These are phyloP conservation scores for Hirtodrosophila histrioides DNA, from an alignment of 2,888 invertebrate genomes.

Conservation along the genomic window DNA sequence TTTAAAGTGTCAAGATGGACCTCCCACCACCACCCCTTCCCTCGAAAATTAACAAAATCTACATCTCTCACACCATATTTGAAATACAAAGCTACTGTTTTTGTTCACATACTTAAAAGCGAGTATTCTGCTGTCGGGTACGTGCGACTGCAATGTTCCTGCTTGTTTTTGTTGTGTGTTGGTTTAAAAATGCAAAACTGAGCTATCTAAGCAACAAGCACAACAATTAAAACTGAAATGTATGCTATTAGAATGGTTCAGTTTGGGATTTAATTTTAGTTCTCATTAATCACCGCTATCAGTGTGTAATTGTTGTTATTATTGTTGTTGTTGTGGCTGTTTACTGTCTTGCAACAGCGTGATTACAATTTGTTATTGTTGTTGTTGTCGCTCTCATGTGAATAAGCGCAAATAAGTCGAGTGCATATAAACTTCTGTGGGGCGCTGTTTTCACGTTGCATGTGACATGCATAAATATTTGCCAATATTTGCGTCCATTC, in stretches of 20 bases:
- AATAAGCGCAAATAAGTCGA: slow-evolving; percentile 50
- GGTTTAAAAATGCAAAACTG: slow-evolving; percentile 1
- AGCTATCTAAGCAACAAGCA: slow-evolving; percentile 37
- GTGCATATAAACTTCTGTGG: slow-evolving; percentile 39
- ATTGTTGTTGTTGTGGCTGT: slow-evolving; percentile 5
- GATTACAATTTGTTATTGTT: slow-evolving; percentile 39
- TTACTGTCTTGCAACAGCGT: slow-evolving; percentile 11
- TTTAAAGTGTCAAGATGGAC: too few relatives aligned
- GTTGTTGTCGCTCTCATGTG: slow-evolving; percentile 37
- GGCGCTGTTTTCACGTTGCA: slow-evolving; percentile 33
- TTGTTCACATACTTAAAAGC: too few relatives aligned
- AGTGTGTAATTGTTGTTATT: slow-evolving; percentile 2
- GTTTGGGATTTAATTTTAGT: not conserved
- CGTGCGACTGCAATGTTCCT: too few relatives aligned
- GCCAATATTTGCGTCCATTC: slow-evolving; percentile 60
- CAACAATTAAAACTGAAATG: slow-evolving; percentile 31
- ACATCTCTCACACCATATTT: too few relatives aligned
- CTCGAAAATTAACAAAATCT: too few relatives aligned
- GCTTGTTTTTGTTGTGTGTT: too few relatives aligned
- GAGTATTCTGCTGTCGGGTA: too few relatives aligned
- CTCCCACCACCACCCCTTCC: too few relatives aligned
- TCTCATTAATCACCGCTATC: slow-evolving; percentile 26
- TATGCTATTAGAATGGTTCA: not conserved
- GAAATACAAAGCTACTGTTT: too few relatives aligned
- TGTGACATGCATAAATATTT: slow-evolving; percentile 69